Percentiles rank a stretch among this genome's conserved stretches.
phyloP scores from a whole-genome alignment of 1,140 invertebrate genomes.

The Euglossa dilemma region DNA sequence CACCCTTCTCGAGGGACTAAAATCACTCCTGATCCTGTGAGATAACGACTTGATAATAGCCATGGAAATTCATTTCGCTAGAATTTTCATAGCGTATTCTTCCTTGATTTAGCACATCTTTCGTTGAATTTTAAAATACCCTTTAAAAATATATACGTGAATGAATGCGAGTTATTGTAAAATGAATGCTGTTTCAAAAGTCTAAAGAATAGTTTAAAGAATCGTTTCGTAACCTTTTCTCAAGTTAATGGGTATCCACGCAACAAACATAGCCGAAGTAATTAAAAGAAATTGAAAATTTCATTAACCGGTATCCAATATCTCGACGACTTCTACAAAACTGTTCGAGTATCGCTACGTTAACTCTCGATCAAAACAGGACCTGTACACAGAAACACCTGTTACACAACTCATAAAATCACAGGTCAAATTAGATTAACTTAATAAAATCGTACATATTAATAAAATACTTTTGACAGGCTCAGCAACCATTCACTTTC shows the following conservation, averaged over 20 bases:
- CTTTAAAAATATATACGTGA: neutral
- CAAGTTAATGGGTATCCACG: neutral
- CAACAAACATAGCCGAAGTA: neutral
- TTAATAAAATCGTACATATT: neutral
- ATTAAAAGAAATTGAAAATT: too few relatives aligned
- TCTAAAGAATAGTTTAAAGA: neutral
- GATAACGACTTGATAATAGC: neutral
- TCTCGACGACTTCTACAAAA: neutral
- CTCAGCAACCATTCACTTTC: neutral
- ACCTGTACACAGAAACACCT: neutral
- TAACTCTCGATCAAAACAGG: neutral
- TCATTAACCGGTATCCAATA: neutral
- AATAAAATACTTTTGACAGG: neutral
- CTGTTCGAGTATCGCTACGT: neutral
- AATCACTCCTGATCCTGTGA: constrained; percentile 15
- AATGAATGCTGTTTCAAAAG: too few relatives aligned
- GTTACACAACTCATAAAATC: neutral
- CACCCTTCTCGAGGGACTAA: constrained; percentile 45
- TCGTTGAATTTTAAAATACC: neutral
- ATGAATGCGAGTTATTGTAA: neutral
- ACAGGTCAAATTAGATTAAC: neutral
- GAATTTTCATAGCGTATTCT: neutral
- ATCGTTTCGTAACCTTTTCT: neutral
- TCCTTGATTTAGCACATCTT: neutral
- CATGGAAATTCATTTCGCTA: neutral